Conservation (phyloP, 2,113 vertebrate species). For the Ardeotis arabs region DNA sequence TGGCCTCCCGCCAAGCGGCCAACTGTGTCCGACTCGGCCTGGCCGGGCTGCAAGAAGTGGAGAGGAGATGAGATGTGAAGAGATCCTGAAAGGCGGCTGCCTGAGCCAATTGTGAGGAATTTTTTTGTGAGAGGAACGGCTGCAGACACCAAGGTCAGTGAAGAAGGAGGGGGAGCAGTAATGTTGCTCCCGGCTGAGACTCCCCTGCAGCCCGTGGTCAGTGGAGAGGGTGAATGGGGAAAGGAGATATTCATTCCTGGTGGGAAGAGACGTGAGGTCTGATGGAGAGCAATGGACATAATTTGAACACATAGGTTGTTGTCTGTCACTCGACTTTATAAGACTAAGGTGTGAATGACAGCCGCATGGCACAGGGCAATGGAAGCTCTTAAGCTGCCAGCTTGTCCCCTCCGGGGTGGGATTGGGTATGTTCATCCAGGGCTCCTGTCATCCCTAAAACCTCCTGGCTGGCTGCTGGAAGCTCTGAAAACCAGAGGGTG, state of each 20-base stretch:
- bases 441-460: not conserved
- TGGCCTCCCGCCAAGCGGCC: no score
- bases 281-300: rapidly evolving
- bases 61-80: no score
- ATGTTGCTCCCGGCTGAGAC: no score
- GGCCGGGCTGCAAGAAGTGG: no score
- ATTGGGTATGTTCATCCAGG: not conserved
- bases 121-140: no score
- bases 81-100: no score
- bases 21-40: no score
- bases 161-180: no score
- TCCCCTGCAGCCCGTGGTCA: not conserved
- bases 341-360: not conserved
- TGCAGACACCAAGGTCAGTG: no score
- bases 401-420: not conserved
- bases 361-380: not conserved
- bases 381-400: not conserved
- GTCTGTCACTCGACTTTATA: rapidly evolving
- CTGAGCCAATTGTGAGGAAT: no score
- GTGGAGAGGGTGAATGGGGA: not conserved
- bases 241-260: not conserved
- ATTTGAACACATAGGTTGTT: rapidly evolving
- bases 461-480: not conserved
- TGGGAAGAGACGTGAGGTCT: not conserved
- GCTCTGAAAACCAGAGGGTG: not conserved